These are phyloP conservation scores for Xenus cinereus DNA, from an alignment of 2,113 vertebrate genomes.

Conservation along the genomic window DNA sequence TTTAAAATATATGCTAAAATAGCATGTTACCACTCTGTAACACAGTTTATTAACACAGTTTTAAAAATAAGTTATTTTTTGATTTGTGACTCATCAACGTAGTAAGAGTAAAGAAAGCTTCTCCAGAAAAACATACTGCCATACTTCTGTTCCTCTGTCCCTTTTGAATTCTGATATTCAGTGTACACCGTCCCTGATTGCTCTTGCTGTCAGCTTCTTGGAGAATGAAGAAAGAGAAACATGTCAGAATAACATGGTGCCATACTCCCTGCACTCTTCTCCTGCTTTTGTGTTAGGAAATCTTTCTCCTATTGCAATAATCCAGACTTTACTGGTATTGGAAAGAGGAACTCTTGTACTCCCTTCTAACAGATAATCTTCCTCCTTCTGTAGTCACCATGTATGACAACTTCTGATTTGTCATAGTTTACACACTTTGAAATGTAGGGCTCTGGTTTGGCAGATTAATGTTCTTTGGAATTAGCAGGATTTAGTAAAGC, in stretches of 20 bases:
- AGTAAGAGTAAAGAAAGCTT: background rate
- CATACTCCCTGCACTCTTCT: background rate
- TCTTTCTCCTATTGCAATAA: background rate
- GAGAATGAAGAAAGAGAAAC: background rate
- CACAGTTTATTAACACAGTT: background rate
- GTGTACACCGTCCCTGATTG: background rate
- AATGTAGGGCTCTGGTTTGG: background rate
- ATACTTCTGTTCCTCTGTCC: background rate
- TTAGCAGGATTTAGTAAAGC: background rate
- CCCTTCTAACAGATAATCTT: background rate
- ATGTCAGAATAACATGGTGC: background rate
- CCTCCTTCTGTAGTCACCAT: background rate
- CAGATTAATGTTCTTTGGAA: background rate
- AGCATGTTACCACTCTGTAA: slow-evolving; percentile 11
- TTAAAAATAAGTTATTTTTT: background rate
- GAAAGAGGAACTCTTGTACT: background rate
- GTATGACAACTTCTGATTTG: slow-evolving; percentile 9
- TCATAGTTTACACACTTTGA: background rate
- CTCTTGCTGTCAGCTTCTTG: background rate
- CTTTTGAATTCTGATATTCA: background rate
- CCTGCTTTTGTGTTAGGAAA: background rate
- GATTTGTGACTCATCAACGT: background rate
- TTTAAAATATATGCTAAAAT: slow-evolving; percentile 6
- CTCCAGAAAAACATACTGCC: background rate
- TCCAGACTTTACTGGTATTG: background rate